Conservation (phyloP, 2,113 vertebrate genomes). For the Stomatorhinus ivindoensis region DNA sequence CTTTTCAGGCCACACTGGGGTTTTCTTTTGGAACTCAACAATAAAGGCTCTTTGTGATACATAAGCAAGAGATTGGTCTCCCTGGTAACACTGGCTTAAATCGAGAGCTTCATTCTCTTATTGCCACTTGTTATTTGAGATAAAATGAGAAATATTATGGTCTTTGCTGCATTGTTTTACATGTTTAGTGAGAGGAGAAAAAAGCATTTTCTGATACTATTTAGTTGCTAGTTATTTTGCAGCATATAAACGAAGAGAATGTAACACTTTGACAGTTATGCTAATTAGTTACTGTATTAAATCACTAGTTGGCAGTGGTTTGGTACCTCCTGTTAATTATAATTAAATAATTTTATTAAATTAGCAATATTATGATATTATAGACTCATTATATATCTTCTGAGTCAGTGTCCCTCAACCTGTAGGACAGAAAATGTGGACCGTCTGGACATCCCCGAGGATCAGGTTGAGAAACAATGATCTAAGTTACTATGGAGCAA, state of each 20-base stretch:
- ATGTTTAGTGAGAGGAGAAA: background rate
- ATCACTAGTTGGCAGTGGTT: background rate
- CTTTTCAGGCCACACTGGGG: background rate
- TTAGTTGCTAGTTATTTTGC: background rate
- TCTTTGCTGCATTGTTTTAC: background rate
- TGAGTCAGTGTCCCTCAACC: background rate
- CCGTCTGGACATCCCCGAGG: background rate
- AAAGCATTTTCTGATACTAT: background rate
- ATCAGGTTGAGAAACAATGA: background rate
- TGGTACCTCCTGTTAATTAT: background rate
- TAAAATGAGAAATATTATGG: background rate
- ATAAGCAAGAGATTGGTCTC: background rate
- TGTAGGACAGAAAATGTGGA: background rate
- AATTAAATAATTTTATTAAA: background rate
- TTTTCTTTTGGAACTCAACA: background rate
- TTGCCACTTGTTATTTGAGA: background rate
- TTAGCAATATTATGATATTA: background rate
- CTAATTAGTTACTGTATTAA: background rate
- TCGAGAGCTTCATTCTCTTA: background rate
- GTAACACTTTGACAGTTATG: background rate
- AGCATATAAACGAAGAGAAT: background rate
- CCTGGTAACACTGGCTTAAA: background rate
- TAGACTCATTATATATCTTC: background rate
- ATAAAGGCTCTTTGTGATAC: background rate
- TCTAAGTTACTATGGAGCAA: background rate